phyloP scores from a whole-genome alignment of 2,113 vertebrate species.

The Stegostoma tigrinum region DNA sequence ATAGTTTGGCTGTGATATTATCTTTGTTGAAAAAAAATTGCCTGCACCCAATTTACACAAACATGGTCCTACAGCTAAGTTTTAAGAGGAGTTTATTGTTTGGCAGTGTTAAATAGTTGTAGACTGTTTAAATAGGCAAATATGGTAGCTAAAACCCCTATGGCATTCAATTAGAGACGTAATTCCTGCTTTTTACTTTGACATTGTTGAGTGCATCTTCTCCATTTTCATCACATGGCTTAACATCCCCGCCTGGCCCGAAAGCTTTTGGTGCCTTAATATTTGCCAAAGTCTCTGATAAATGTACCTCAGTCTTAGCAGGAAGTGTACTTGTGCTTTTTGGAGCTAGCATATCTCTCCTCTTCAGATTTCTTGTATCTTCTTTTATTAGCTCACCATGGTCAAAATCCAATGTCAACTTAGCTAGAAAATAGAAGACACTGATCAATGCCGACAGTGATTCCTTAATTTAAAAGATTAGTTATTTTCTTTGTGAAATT shows the following conservation, averaged over 20 bases:
- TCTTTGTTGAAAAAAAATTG: not conserved
- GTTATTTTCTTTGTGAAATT: not conserved
- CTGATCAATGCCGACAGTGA: not conserved
- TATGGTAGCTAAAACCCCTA: not conserved
- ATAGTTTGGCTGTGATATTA: not conserved
- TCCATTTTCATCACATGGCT: not conserved
- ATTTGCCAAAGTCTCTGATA: not conserved
- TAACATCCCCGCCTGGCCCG: not conserved
- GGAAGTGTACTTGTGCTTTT: not conserved
- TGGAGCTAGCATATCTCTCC: slow-evolving; percentile 36
- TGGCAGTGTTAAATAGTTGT: not conserved
- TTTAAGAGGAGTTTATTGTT: not conserved
- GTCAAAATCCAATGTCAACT: slow-evolving; percentile 32
- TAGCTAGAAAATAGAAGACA: not conserved
- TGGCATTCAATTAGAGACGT: not conserved
- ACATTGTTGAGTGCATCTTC: not conserved
- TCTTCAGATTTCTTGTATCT: not conserved
- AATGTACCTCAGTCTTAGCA: not conserved
- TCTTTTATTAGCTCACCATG: slow-evolving; percentile 40
- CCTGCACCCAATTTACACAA: not conserved
- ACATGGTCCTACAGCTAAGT: not conserved
- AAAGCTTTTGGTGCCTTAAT: not conserved
- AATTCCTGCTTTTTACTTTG: not conserved
- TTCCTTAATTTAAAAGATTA: not conserved
- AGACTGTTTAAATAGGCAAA: not conserved